Conservation (phyloP, 1,140 invertebrate genomes). For the Anastrepha obliqua region DNA sequence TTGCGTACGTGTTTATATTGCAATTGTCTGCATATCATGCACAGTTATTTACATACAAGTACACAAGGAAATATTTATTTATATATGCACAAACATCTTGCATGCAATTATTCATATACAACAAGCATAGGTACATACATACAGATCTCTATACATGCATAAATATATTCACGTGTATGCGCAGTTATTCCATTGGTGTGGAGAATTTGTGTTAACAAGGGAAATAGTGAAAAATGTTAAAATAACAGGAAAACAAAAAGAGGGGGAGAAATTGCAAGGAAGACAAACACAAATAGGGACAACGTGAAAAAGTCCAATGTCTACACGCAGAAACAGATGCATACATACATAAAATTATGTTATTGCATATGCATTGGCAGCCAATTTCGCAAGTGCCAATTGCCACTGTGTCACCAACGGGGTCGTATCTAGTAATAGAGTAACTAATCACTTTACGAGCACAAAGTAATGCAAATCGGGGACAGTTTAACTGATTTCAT, state of each 20-base stretch:
- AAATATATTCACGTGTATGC: neutral
- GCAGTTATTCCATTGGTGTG: neutral
- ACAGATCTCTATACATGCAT: neutral
- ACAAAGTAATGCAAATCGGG: too few species aligned
- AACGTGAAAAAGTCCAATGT: too few species aligned
- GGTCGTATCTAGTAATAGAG: too few species aligned
- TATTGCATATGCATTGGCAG: too few species aligned
- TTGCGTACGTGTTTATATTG: constrained; percentile 52
- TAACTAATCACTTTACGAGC: too few species aligned
- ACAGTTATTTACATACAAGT: constrained; percentile 14
- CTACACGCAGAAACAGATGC: too few species aligned
- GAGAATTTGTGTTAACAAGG: neutral
- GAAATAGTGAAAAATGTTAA: neutral
- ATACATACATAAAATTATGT: too few species aligned
- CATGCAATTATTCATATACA: neutral
- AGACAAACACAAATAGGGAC: neutral
- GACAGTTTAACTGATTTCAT: too few species aligned
- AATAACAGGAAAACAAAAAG: neutral
- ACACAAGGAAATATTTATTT: neutral
- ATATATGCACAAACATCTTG: neutral
- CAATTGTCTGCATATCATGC: constrained; percentile 36
- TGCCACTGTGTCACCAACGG: too few species aligned
- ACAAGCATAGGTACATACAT: neutral
- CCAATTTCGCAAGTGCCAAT: too few species aligned
- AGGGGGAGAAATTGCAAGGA: neutral